A percentile compares a stretch with the other conserved stretches of the same genome.
Conservation (phyloP, 2,888 invertebrate genomes). For the Therioaphis trifolii region DNA sequence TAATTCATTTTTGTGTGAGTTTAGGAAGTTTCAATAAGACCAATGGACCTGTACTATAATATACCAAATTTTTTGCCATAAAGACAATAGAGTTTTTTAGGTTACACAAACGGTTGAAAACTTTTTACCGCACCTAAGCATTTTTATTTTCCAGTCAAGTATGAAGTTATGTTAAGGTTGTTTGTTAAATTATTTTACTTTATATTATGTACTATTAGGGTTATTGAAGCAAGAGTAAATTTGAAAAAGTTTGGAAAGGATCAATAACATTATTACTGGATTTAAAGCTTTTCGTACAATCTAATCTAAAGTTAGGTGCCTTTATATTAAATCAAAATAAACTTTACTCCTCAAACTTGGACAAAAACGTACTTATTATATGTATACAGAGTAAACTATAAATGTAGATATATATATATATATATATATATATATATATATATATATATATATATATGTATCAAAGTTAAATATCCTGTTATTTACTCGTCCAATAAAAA, state of each 20-base stretch:
- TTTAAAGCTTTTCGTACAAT: conserved; percentile 25
- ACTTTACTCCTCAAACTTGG: conserved; percentile 28
- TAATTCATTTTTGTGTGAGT: no score
- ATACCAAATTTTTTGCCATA: neutral
- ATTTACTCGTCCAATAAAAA: no score
- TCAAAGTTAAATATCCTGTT: no score
- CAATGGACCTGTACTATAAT: no score
- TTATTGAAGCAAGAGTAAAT: conserved; percentile 42
- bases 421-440: no score
- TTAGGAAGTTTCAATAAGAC: no score
- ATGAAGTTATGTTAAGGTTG: conserved; percentile 42
- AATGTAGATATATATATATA: no score
- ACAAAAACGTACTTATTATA: no score
- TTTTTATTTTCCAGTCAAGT: conserved; percentile 21
- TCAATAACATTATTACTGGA: conserved; percentile 36
- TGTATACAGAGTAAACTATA: no score
- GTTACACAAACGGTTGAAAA: conserved; percentile 18
- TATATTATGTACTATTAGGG: conserved; percentile 17
- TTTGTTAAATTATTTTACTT: conserved; percentile 44
- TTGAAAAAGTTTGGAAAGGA: conserved; percentile 42
- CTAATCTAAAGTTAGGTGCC: conserved; percentile 37
- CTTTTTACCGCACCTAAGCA: neutral
- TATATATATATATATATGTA: no score
- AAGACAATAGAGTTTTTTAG: neutral
- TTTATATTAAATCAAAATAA: conserved; percentile 53